Percentiles rank a stretch among this genome's conserved stretches.
phyloP scores from a whole-genome alignment of 2,797 vertebrate genomes.

The Cheracebus regulus region DNA sequence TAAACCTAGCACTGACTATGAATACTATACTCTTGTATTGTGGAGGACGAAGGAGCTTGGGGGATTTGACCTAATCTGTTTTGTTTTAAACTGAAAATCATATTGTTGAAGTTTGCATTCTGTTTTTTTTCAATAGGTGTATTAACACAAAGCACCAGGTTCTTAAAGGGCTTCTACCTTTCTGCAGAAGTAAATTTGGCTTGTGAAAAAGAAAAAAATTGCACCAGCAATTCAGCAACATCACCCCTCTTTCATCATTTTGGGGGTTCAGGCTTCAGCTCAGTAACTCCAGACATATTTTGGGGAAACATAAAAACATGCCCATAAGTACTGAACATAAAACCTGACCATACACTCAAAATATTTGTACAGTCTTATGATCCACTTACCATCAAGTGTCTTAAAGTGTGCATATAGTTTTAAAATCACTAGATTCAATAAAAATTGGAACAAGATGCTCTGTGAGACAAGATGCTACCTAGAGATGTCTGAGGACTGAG shows the following conservation, averaged over 20 bases:
- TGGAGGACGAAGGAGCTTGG: neutral
- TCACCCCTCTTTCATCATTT: conserved; percentile 44
- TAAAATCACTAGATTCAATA: conserved; percentile 24
- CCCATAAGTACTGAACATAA: conserved; percentile 36
- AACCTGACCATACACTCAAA: conserved; percentile 27
- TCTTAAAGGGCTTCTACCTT: conserved; percentile 48
- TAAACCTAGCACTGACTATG: neutral
- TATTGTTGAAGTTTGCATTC: conserved; percentile 43
- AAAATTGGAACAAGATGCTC: conserved; percentile 31
- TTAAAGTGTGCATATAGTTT: conserved; percentile 41
- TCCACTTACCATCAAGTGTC: conserved; percentile 39
- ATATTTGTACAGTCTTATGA: conserved; percentile 6
- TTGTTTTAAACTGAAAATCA: conserved; percentile 57
- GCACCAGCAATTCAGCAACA: neutral
- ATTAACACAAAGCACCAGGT: neutral
- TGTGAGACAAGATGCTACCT: neutral
- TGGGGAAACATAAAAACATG: conserved; percentile 49
- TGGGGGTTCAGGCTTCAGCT: neutral
- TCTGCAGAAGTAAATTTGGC: conserved; percentile 48
- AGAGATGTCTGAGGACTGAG: neutral
- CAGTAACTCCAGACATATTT: conserved; percentile 47
- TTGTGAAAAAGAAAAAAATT: conserved; percentile 19
- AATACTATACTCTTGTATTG: neutral
- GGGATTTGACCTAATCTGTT: conserved; percentile 25
- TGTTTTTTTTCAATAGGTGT: conserved; percentile 37